Base-by-base conservation (phyloP, 2,797 vertebrate species). In the Epinephelus malabaricus region DNA sequence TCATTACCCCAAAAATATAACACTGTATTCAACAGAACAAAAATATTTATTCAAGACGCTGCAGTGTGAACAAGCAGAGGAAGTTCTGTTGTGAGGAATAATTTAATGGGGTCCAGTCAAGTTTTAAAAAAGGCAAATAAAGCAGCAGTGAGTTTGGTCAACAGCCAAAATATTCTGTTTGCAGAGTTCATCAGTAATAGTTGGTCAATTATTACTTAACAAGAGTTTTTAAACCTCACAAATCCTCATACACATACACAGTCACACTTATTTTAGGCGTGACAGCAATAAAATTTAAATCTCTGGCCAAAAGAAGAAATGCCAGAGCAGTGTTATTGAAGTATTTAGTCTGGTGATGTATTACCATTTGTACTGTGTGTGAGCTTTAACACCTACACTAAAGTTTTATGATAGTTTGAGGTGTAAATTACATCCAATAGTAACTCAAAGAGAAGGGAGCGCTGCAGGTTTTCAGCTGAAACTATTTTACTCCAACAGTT, bases 61-160 rank as follows among this genome's bases (percentile, higher is more conserved):
- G 0, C 19, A 56, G 5, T 3, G 0, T 3, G 17, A 27, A 8
- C 1, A 0, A 54, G n/a, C n/a, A 1, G 25, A 61, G 18, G 19
- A 45, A 27, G 43, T 80, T 55, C 17, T 30, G 1, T 34, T 62
- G 10, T 25, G 23, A 38, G 12, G 38, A 30, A 4, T 2, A 13
- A 60, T 38, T 43, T 49, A 47, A 75, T 13, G 2, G 7, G 63
- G 43, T 43, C 34, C 5, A 50, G 59, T 73, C 18, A 9, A 27
- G 18, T 58, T 56, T 30, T 27, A 43, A 40, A 58, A 58, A 74
- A 1, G 8, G 8, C 1, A 25, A 53, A 51, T 46, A 46, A 72
- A 25, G 17, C 14, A 53, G 9, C 14, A 14, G 19, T 34, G 34
- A 34, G 34, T 34, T 34, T 34, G 34, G 34, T 34, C 8, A 34